Evolutionary conservation across 2,113 vertebrate genomes (phyloP).

Genomic region (Cavia porcellus): DNA sequence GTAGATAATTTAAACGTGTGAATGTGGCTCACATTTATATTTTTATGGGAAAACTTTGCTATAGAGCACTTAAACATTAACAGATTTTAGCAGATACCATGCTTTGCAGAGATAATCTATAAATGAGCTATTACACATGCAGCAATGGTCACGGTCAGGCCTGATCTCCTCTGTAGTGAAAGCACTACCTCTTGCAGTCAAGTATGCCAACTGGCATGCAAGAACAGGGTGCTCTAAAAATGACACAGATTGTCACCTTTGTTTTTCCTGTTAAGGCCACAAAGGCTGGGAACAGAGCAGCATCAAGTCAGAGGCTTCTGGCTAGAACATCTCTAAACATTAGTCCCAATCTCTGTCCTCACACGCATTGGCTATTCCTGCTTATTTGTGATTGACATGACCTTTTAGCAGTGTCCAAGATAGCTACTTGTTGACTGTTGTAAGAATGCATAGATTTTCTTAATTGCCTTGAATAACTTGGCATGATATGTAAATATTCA

Average conservation of each 20-base stretch:
- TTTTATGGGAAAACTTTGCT: neutral
- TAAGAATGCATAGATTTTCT: conserved; percentile 5
- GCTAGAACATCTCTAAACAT: neutral
- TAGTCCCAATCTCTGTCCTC: neutral
- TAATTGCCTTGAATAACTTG: conserved; percentile 36
- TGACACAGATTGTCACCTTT: neutral
- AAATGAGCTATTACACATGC: neutral
- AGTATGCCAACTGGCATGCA: neutral
- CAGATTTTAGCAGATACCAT: neutral
- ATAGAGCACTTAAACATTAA: neutral
- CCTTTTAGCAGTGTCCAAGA: neutral
- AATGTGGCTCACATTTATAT: neutral
- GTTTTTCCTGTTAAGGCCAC: neutral
- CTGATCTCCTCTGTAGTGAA: neutral
- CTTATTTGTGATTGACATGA: neutral
- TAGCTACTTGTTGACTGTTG: neutral
- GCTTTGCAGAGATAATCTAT: neutral
- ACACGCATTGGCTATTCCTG: neutral
- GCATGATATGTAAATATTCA: neutral
- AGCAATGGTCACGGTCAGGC: neutral
- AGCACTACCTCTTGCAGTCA: neutral
- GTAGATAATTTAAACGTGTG: neutral
- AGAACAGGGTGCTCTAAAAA: neutral
- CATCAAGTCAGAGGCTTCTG: neutral
- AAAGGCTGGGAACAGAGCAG: neutral